Evolutionary conservation across 2,797 vertebrate genomes (phyloP), one percentile per base, ranked within the genome.

Genomic region (Podarcis lilfordi): DNA sequence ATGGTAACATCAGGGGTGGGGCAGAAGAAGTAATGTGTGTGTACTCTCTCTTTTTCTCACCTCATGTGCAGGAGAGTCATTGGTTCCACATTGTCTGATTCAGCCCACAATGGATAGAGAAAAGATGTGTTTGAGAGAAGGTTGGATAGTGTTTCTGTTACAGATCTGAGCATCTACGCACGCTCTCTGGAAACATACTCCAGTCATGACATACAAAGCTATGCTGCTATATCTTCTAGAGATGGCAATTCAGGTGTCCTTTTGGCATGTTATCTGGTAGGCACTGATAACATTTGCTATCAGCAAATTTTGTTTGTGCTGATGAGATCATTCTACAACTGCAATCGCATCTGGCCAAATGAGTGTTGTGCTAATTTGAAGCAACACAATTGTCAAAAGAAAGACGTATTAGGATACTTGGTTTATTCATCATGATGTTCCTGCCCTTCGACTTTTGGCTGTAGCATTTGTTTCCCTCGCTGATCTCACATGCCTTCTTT

Each of bases 381-480:
- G 90, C 92, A 90, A 86, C 50, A 89, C 27, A 83, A 76, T 91
- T 32, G 50, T 75, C 87, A 77, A 43, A 0, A 10, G 80, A 88
- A 69, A 87, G 0, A 2, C 83, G 61, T 45, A 88, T 91, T 89
- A 69, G n/a, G 0, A 85, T 80, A 68, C 88, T 89, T 94, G 92
- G 86, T 91, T 87, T 66, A 89, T 91, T 91, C 91, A 90, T 92
- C 91, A 77, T 15, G 59, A 45, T 4, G 61, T 88, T 92, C 90
- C 80, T 74, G 32, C 35, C 93, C 88, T 92, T 90, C 64, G 84
- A 94, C 86, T 87, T 87, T 85, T 59, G 85, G 45, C 29, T 0
- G 66, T 84, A 1, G 87, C 82, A 82, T 84, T 86, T 88, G 86
- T 92, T 89, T 91, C 87, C 5, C 25, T 64, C 74, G n/a, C 50